Base-by-base conservation (phyloP, 1,140 invertebrate genomes). In the Drosophila biarmipes region DNA sequence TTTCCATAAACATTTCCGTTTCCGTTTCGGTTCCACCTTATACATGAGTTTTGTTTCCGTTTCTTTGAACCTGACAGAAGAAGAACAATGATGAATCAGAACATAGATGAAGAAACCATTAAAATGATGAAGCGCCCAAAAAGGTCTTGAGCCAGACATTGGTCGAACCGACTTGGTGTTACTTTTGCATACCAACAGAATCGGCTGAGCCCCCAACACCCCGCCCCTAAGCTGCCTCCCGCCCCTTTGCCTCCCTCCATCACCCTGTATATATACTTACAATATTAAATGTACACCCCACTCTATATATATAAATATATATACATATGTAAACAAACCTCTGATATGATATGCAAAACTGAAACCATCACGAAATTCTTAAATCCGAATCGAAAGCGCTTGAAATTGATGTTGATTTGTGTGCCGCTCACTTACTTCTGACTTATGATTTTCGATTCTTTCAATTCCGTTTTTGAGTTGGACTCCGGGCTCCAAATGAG, bases 321-420 rank as follows among this genome's bases (percentile, higher is more conserved):
- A 45, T 61, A 52, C 52, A 72, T 73, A 38, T 73, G 45, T 46
- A 58, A 17, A 56, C 17, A 21, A 54, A 73, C 19, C 31, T 38
- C 15, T 77, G 62, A 66, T 73, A 73, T 80, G 73, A 80, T 78
- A 73, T 80, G 81, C 80, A 85, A 85, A 85, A 80, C 48, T 62
- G 40, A 82, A 84, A 77, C 78, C 77, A 68, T 49, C 55, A 53
- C 34, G 21, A 86, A 86, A 77, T 81, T 78, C n/a, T 17, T 10
- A 11, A 53, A 72, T 43, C 15, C 35, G 14, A 61, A 61, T 51
- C 27, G 35, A 79, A 77, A 68, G 48, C 67, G 67, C 67, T 71
- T 80, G 43, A 71, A 72, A 55, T 67, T 78, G 66, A 19, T 69
- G 59, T 63, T 66, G 35, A 40, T 81, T 53, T 53, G 35, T 57